A percentile compares a stretch with the other conserved stretches of the same genome.
Conservation (phyloP, 2,113 vertebrate genomes). For the Ellobius talpinus region DNA sequence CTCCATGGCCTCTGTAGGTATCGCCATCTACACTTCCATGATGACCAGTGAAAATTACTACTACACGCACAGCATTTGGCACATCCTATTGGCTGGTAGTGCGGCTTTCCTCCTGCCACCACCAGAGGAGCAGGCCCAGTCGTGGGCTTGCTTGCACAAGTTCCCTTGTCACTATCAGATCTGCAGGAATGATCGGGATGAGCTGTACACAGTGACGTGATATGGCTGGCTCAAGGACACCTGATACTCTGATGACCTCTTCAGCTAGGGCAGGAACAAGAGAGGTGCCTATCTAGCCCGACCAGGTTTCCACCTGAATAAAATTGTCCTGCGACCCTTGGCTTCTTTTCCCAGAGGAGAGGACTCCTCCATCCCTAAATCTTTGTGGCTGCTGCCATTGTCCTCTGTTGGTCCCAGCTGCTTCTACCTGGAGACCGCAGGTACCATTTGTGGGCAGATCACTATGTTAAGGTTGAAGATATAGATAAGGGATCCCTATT, state of each 20-base stretch:
- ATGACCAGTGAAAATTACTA: slow-evolving; percentile 97
- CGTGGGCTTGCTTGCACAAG: slow-evolving; percentile 90
- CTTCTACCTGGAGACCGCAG: not conserved
- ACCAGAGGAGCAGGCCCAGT: slow-evolving; percentile 85
- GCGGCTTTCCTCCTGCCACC: slow-evolving; percentile 95
- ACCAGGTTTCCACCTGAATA: slow-evolving; percentile 70
- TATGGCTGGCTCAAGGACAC: not conserved
- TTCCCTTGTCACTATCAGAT: slow-evolving; percentile 94
- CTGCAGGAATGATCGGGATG: slow-evolving; percentile 92
- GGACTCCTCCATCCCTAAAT: not conserved
- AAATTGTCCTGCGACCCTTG: slow-evolving; percentile 59
- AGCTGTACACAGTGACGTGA: slow-evolving; percentile 92
- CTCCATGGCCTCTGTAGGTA: slow-evolving; percentile 89
- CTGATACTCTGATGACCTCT: not conserved
- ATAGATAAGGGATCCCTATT: not conserved
- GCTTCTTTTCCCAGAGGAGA: not conserved
- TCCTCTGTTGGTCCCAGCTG: not conserved
- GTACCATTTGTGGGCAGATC: too few relatives aligned
- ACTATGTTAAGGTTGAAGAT: not conserved
- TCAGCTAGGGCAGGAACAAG: not conserved
- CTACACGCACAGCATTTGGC: slow-evolving; percentile 98
- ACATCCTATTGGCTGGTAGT: slow-evolving; percentile 94
- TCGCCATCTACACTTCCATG: slow-evolving; percentile 92
- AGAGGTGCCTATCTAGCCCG: not conserved
- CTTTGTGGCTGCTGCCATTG: not conserved